Evolutionary conservation across 2,888 invertebrate species (phyloP).

Genomic region (Amphipoea oculea): DNA sequence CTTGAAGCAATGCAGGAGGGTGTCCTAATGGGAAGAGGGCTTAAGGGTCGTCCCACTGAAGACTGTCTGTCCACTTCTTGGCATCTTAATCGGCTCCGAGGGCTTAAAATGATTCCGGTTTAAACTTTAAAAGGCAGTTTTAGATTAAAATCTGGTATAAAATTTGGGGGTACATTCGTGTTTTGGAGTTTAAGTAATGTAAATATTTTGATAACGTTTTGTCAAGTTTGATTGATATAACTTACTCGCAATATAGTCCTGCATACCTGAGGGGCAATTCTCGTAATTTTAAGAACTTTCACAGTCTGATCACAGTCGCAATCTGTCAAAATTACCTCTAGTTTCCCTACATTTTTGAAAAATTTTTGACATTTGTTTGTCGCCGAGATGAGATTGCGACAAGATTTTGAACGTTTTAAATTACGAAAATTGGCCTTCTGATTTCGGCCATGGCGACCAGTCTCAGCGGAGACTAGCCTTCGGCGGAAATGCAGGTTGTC

Average conservation of each 20-base stretch:
- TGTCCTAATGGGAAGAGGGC: slow-evolving; percentile 78
- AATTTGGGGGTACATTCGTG: not conserved
- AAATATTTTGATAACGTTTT: not conserved
- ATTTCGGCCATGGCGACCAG: not conserved
- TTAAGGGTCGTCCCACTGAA: slow-evolving; percentile 63
- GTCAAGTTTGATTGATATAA: not conserved
- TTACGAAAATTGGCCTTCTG: no score
- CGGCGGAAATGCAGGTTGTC: no score
- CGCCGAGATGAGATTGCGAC: no score
- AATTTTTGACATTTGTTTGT: no score
- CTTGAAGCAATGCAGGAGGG: slow-evolving; percentile 77
- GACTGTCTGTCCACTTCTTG: slow-evolving; percentile 74
- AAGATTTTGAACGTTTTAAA: no score
- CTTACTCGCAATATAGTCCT: not conserved
- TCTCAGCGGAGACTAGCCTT: not conserved
- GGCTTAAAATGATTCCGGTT: slow-evolving; percentile 63
- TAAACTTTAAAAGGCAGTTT: slow-evolving; percentile 59
- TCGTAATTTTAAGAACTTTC: no score
- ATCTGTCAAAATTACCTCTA: no score
- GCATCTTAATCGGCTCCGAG: slow-evolving; percentile 72
- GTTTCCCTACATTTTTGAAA: no score
- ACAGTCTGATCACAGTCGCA: no score
- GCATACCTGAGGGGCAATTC: not conserved
- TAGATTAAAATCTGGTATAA: slow-evolving; percentile 46
- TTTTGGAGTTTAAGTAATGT: not conserved